phyloP scores from a whole-genome alignment of 2,113 vertebrate species.

The Microtus pennsylvanicus region DNA sequence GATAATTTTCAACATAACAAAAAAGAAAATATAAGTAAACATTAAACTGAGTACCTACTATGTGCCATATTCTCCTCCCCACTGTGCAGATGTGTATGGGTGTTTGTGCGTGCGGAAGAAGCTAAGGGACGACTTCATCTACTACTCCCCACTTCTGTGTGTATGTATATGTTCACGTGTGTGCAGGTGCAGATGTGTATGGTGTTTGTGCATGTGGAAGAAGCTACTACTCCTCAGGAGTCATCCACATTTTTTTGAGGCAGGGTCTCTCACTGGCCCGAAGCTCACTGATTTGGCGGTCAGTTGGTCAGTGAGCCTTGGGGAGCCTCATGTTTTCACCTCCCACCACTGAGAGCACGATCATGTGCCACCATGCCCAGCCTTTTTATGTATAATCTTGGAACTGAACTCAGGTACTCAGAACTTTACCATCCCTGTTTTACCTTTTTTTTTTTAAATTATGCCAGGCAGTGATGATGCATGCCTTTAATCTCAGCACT shows the following conservation, averaged over 20 bases:
- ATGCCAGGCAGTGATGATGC: too few species aligned
- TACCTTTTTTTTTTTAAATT: neutral
- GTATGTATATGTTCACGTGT: neutral
- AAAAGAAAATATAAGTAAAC: neutral
- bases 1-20: neutral
- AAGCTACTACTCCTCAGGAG: neutral
- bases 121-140: neutral
- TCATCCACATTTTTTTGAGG: neutral
- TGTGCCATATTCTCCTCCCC: neutral
- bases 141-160: neutral
- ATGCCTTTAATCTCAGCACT: neutral
- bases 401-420: neutral
- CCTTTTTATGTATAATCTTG: neutral
- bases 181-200: too few species aligned
- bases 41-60: neutral
- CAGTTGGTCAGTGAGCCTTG: neutral
- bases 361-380: too few species aligned
- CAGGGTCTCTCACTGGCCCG: too few species aligned
- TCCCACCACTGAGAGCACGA: neutral
- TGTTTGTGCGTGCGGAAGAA: neutral
- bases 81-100: too few species aligned
- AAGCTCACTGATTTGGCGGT: neutral
- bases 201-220: neutral
- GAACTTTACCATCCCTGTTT: neutral
- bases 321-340: neutral